Percentiles rank a stretch among this genome's conserved stretches.
Evolutionary conservation across 2,113 vertebrate species (phyloP).

Genomic region (Pelusios castaneus): DNA sequence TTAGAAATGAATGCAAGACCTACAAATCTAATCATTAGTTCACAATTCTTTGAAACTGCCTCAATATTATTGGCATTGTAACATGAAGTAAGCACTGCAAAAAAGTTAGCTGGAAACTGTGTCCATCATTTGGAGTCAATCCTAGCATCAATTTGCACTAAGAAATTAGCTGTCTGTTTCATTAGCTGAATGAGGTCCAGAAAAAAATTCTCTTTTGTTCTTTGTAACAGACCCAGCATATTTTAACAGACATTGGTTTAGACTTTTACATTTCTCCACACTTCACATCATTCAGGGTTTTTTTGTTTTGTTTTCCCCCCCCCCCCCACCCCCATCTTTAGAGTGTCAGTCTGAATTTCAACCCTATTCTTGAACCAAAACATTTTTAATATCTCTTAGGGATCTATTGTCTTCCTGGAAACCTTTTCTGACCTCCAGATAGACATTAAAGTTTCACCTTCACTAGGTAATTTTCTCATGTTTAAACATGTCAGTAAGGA

Average conservation of each 20-base stretch:
- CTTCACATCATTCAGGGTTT: neutral
- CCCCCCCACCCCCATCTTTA: no score
- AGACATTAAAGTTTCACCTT: fast-evolving
- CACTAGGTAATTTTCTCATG: neutral
- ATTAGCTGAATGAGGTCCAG: neutral
- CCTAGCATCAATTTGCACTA: neutral
- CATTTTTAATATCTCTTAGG: neutral
- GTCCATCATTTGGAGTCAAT: neutral
- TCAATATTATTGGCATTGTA: neutral
- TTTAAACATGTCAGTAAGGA: neutral
- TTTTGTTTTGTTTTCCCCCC: neutral
- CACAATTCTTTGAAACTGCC: neutral
- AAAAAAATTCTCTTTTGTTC: neutral
- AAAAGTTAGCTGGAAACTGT: neutral
- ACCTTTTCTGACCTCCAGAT: neutral
- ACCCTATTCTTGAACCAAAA: neutral
- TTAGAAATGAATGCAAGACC: fast-evolving
- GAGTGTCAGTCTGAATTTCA: neutral
- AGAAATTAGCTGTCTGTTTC: neutral
- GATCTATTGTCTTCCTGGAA: neutral
- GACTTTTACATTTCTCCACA: neutral
- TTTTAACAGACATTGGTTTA: neutral
- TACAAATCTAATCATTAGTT: neutral
- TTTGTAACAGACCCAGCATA: neutral
- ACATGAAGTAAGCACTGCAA: neutral